Conservation (phyloP, 2,113 vertebrate species). For the Numenius arquata region DNA sequence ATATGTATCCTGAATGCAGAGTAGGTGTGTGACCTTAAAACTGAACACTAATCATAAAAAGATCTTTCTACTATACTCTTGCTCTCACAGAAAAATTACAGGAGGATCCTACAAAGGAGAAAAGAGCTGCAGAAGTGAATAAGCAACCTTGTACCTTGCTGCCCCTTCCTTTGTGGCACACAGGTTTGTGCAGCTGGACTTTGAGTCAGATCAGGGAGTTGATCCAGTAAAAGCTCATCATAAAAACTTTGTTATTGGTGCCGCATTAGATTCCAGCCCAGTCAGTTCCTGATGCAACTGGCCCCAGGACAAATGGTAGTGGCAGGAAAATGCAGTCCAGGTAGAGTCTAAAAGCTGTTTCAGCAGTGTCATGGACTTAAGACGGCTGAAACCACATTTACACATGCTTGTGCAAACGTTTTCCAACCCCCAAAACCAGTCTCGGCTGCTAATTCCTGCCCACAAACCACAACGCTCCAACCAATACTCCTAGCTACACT, state of each 20-base stretch:
- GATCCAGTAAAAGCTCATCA: neutral
- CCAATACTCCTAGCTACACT: neutral
- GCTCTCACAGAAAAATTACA: neutral
- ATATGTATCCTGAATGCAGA: neutral
- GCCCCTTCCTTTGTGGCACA: neutral
- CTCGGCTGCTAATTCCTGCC: neutral
- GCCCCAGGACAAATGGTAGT: neutral
- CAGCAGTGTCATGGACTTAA: neutral
- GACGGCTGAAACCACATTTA: neutral
- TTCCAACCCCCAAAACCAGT: neutral
- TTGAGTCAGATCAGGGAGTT: neutral
- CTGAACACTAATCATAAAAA: neutral
- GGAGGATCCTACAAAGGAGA: neutral
- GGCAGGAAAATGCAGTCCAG: neutral
- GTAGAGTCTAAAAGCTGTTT: neutral
- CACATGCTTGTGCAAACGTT: fast-evolving
- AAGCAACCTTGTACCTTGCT: neutral
- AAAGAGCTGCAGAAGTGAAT: neutral
- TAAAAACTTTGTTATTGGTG: neutral
- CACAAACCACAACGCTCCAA: neutral
- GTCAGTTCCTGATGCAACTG: neutral
- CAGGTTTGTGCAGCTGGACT: neutral
- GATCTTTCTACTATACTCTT: neutral
- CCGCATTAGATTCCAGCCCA: neutral
- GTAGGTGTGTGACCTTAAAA: neutral